phyloP scores from a whole-genome alignment of 2,113 vertebrate species.

The Oryzias celebensis region DNA sequence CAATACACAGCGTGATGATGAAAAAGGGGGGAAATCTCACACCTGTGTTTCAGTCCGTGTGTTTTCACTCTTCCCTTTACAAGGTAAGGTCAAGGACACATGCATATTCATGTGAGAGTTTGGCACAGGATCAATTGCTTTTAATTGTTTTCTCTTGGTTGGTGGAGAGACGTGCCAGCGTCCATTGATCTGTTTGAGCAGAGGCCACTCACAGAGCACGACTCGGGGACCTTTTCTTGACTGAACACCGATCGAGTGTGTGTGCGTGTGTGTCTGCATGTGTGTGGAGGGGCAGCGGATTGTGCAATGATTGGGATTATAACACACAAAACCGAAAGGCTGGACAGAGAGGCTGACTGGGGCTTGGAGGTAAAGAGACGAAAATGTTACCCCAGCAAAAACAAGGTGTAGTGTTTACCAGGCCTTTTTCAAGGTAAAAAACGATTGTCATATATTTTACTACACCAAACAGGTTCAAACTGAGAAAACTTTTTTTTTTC shows the following conservation, averaged over 20 bases:
- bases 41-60: constrained; percentile 51
- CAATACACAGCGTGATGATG: constrained; percentile 8
- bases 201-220: constrained; percentile 77
- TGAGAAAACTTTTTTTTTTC: too few relatives aligned
- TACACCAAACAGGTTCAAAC: too few relatives aligned
- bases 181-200: constrained; percentile 92
- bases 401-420: not conserved
- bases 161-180: constrained; percentile 90
- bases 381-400: constrained; percentile 39
- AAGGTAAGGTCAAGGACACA: constrained; percentile 91
- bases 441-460: too few relatives aligned
- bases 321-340: constrained; percentile 48
- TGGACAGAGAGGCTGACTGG: constrained; percentile 41
- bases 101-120: constrained; percentile 93
- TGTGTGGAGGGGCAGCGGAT: constrained; percentile 27
- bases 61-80: constrained; percentile 40
- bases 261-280: constrained; percentile 29
- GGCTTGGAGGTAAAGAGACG: constrained; percentile 36
- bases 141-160: constrained; percentile 98
- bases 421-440: too few relatives aligned
- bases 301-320: constrained; percentile 57
- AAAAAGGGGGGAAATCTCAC: constrained; percentile 9
- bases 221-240: constrained; percentile 75
- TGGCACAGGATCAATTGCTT: constrained; percentile 91
- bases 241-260: constrained; percentile 60